Evolutionary conservation across 2,888 invertebrate genomes (phyloP).

Genomic region (Cephus pygmeus): DNA sequence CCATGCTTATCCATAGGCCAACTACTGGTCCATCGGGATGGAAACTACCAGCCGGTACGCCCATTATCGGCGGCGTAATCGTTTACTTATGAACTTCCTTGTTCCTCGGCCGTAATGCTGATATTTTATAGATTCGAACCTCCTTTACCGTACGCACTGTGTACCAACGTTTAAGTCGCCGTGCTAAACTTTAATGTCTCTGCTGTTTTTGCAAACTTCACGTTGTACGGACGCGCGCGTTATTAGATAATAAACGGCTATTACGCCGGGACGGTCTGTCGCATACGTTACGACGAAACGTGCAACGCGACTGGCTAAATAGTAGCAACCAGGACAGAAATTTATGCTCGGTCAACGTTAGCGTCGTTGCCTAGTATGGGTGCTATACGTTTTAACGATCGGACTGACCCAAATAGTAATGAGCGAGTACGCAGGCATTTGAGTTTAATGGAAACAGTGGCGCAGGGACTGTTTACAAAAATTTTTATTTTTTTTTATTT

Average conservation of each 20-base stretch:
- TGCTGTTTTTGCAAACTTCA: neutral
- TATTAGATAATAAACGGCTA: neutral
- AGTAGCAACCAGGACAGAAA: slow-evolving; percentile 20
- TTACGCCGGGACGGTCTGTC: neutral
- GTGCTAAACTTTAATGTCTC: neutral
- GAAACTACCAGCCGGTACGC: neutral
- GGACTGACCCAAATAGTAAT: slow-evolving; percentile 37
- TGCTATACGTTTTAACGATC: slow-evolving; percentile 33
- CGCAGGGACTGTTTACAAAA: neutral
- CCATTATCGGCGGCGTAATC: neutral
- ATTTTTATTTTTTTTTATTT: neutral
- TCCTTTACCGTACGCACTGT: neutral
- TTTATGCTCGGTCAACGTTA: slow-evolving; percentile 30
- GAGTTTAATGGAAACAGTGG: neutral
- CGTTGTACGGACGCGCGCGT: neutral
- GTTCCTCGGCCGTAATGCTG: neutral
- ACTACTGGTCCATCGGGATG: neutral
- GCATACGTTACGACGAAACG: neutral
- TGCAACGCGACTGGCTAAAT: neutral
- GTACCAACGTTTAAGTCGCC: neutral
- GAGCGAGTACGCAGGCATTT: neutral
- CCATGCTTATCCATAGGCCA: neutral
- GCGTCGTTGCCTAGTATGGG: slow-evolving; percentile 26
- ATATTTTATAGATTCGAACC: neutral
- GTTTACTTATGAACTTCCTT: neutral